Evolutionary conservation across 2,888 invertebrate genomes (phyloP), one percentile per base, ranked within the genome.

Genomic region (Papilio demoleus): DNA sequence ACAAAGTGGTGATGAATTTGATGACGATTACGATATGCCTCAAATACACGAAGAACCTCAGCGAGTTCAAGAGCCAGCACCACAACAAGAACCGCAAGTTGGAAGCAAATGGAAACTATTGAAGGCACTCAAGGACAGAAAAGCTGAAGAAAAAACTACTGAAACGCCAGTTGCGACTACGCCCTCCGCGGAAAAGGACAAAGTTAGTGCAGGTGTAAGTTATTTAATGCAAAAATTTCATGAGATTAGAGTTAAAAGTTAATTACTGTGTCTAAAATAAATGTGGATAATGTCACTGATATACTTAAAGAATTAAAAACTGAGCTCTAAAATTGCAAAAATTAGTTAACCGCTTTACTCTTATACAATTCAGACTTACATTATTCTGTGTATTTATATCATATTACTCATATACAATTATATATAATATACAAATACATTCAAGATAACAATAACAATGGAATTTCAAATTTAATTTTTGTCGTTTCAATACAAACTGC

Each of bases 21-120:
- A 96, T 71, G 95, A 95, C 69, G 94, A 94, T 56, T 95, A 95
- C 70, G 92, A 94, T 70, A 90, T 93, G 74, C 92, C 93, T 31
- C 93, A 93, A 75, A 82, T 90, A 31, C 87, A 88, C 63, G 85
- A 87, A 72, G 84, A 84, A 47, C 77, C 81, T 34, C 69, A 75
- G 56, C 82, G 82, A 56, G 71, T 79, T n/a, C 79, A 83, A 66
- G 84, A 87, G 50, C 83, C 84, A 56, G 84, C 84, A 4, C 92
- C 87, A 1, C 92, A 88, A 68, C 93, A 92, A 72, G 93, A 92
- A 47, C 93, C 94, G 59, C 94, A 94, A 12, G 93, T 95, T 64
- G 96, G 97, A 9, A 97, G 97, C 81, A 97, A 97, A 85, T 98
- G 98, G 98, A 97, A 97, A 84, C 93, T 98, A 56, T 88, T 98